A percentile compares a stretch with the other conserved stretches of the same genome.
These are phyloP conservation scores for Pinctada fucata DNA, from an alignment of 2,888 invertebrate genomes.

Conservation along the genomic window DNA sequence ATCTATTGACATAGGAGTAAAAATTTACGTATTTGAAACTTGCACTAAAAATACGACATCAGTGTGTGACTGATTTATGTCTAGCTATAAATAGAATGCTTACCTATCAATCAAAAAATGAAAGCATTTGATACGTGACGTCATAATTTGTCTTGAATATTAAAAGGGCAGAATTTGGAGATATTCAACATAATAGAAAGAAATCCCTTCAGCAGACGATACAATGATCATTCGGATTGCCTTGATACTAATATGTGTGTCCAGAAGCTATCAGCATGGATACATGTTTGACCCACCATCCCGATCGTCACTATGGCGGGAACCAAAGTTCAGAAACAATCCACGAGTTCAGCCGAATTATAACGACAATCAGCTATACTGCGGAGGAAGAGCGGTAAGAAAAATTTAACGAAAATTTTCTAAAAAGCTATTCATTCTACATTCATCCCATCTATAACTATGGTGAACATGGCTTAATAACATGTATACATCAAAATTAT, in stretches of 20 bases:
- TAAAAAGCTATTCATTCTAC: too few species aligned
- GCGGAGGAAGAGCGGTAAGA: slow-evolving; percentile 30
- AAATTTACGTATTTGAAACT: too few species aligned
- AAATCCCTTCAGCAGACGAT: background rate
- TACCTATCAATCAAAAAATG: too few species aligned
- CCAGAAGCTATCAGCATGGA: slow-evolving; percentile 13
- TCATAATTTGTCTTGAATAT: background rate
- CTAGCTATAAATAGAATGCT: too few species aligned
- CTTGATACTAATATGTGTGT: background rate
- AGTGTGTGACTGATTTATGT: too few species aligned
- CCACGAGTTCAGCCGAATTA: slow-evolving; percentile 13
- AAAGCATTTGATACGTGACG: background rate
- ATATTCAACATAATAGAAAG: background rate
- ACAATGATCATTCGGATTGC: background rate
- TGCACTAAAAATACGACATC: too few species aligned
- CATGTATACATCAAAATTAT: too few species aligned
- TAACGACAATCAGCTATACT: slow-evolving; percentile 27
- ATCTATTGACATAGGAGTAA: too few species aligned
- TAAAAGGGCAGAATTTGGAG: background rate
- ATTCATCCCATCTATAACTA: too few species aligned
- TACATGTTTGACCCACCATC: slow-evolving; percentile 28
- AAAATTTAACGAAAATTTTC: background rate
- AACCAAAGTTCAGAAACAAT: background rate
- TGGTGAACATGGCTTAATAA: too few species aligned
- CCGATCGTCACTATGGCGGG: slow-evolving; percentile 28